Evolutionary conservation across 64 coral and sea anemone species (phyloP), one percentile per base, ranked within the genome.

Genomic region (Pocillopora damicornis): DNA sequence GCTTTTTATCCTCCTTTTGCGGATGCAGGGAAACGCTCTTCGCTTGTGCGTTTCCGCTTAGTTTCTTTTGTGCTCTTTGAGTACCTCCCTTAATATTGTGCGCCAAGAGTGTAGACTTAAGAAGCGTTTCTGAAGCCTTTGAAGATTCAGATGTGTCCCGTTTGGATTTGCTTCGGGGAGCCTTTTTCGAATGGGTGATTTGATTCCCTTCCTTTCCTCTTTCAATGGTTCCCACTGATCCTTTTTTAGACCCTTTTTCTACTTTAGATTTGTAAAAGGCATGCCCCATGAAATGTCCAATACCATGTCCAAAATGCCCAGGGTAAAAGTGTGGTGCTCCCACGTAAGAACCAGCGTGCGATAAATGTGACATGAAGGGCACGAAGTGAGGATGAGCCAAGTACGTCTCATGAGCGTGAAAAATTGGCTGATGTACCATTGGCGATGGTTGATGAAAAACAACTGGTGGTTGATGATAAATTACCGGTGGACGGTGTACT

Each of bases 391-490:
- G 66, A 16, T 94, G 93, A 65, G 93, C 79, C 20, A 87, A 22
- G 34, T 94, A 94, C 13, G 88, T 90, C 16, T 94, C 93, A 57
- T 89, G 88, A 3, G 93, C 78, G 77, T 94, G 93, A 37, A 87
- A 75, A 8, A 94, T 87, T 17, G 93, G 93, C 56, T 87, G 93
- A 45, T 94, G 74, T 13, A 94, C 93, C 88, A 90, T 90, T 26
- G 93, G 93, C 15, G 93, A 78, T 15, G 93, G 93, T 58, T 94
- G 93, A 77, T 94, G 93, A 37, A 94, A 94, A 4, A 90, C 88
- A 35, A 94, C 68, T 13, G 87, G 88, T 23, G 93, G 88, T 75
- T 94, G 88, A 78, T 67, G 93, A 77, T 94, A 94, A 26, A 94
- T 78, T 4, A 94, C 93, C 20, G 93, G 64, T 35, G 93, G 88